Evolutionary conservation across 2,113 vertebrate genomes (phyloP).

Genomic region (Ramphastos sulfuratus): DNA sequence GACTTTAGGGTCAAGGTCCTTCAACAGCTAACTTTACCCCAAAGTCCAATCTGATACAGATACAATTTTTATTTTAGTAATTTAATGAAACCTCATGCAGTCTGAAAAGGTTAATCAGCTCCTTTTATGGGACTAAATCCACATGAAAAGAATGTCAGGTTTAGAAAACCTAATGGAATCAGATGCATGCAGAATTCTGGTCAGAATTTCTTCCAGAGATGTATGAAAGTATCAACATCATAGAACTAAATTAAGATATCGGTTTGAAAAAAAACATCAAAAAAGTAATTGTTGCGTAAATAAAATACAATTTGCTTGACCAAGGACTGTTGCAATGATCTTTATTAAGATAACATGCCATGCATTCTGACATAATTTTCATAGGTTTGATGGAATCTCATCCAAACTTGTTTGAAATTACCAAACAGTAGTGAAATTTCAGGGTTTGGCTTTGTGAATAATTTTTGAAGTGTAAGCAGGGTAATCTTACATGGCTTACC

Average conservation of each 20-base stretch:
- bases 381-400: background rate
- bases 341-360: background rate
- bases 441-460: background rate
- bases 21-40: constrained; percentile 37
- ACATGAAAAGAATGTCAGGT: background rate
- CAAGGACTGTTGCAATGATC: background rate
- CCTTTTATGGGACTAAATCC: background rate
- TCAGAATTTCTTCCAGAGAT: background rate
- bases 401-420: background rate
- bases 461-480: background rate
- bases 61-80: constrained; percentile 35
- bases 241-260: background rate
- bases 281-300: background rate
- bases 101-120: constrained; percentile 39
- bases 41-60: constrained; percentile 11
- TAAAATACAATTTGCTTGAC: background rate
- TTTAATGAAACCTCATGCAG: constrained; percentile 37
- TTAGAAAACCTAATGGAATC: background rate
- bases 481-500: background rate
- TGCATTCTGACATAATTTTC: background rate
- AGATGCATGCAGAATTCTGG: background rate
- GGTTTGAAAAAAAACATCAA: background rate
- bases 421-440: background rate
- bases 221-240: rapidly evolving
- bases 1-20: constrained; percentile 59